These are phyloP conservation scores for Anableps anableps DNA, from an alignment of 2,797 vertebrate genomes.

Conservation along the genomic window DNA sequence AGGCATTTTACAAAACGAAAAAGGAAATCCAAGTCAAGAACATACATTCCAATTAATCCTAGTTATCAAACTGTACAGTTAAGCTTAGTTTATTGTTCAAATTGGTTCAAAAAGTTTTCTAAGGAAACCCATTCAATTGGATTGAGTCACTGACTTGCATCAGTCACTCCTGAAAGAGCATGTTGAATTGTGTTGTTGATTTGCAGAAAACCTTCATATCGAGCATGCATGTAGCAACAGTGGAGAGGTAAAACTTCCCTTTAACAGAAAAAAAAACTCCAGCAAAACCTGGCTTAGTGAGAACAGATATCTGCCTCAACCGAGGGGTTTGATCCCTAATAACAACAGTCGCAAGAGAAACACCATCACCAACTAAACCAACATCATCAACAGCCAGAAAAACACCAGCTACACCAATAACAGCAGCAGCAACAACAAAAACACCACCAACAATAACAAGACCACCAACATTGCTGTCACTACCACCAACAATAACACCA, in stretches of 20 bases:
- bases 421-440: not conserved
- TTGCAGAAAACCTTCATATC: too few relatives aligned
- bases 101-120: not conserved
- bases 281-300: not conserved
- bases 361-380: not conserved
- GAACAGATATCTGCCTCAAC: not conserved
- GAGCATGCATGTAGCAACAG: not conserved
- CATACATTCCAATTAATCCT: not conserved
- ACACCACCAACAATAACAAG: not conserved
- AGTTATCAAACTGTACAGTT: not conserved
- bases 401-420: not conserved
- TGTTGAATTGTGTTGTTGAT: too few relatives aligned
- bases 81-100: not conserved
- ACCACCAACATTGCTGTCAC: not conserved
- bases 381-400: not conserved
- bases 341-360: not conserved
- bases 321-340: not conserved
- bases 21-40: not conserved
- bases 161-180: too few relatives aligned
- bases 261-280: not conserved
- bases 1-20: not conserved
- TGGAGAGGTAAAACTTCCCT: not conserved
- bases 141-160: not conserved
- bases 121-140: not conserved
- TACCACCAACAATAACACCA: not conserved